These are phyloP conservation scores for Drosophila parabipectinata DNA, from an alignment of 1,140 invertebrate species.

Conservation along the genomic window DNA sequence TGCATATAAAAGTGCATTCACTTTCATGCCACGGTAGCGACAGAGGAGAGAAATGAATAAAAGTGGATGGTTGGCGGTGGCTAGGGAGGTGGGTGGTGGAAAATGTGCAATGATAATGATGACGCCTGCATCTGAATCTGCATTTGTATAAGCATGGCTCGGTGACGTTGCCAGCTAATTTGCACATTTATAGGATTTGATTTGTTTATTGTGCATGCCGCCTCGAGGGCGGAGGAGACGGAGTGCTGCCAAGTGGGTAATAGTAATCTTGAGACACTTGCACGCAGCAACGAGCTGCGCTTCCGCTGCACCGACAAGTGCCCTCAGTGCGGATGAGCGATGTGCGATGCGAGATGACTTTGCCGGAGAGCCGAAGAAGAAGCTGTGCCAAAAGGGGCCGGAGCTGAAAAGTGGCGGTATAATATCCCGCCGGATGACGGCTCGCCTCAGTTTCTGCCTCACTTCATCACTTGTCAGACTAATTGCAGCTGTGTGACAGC, in stretches of 20 bases:
- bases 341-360: conserved; percentile 26
- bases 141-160: conserved; percentile 45
- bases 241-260: conserved; percentile 72
- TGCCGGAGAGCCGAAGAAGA: conserved; percentile 5
- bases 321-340: conserved; percentile 54
- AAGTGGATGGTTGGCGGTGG: background rate
- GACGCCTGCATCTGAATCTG: conserved; percentile 43
- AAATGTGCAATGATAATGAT: conserved; percentile 46
- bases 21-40: conserved; percentile 64
- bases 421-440: conserved; percentile 58
- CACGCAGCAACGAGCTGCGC: conserved; percentile 51
- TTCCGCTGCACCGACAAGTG: conserved; percentile 48
- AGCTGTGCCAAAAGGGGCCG: background rate
- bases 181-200: conserved; percentile 78
- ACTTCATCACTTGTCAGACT: conserved; percentile 73
- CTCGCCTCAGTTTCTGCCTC: conserved; percentile 18
- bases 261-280: conserved; percentile 70
- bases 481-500: conserved; percentile 59
- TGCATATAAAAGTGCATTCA: conserved; percentile 81
- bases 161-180: conserved; percentile 74
- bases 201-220: conserved; percentile 74
- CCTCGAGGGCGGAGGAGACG: background rate
- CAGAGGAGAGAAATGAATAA: conserved; percentile 46
- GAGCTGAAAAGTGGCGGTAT: conserved; percentile 15
- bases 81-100: background rate